Evolutionary conservation across 2,888 invertebrate species (phyloP), one percentile per base, ranked within the genome.

Genomic region (Zhengitettix transpicula): DNA sequence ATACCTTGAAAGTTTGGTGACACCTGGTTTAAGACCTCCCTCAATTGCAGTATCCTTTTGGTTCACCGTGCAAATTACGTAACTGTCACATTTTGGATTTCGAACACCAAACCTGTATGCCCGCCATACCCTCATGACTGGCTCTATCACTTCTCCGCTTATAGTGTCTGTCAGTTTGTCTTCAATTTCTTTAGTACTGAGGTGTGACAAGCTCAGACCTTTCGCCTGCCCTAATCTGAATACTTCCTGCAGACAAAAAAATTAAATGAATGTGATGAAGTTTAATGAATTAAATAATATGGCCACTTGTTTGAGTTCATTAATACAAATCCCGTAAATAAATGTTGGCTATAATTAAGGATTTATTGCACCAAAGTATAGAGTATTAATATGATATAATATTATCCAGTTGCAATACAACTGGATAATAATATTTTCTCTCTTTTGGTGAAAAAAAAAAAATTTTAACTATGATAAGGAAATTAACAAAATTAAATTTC

Each of bases 91-190:
- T 58, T 82, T 79, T 0, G 86, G 86, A 41, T 80, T 77, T 67
- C 79, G 78, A 1, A 79, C 74, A 0, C 84, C 81, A 74, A 85
- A 89, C 68, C 84, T 81, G 74, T 86, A 89, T 1, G 88, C 89
- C 57, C 90, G 75, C 76, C 88, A 87, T 14, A 89, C 86, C 71
- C 88, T 79, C n/a, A 89, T 78, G 40, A 89, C 79, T 0, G 89
- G 89, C 69, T 88, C 87, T 58, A 90, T 86, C 61, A 90, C 80
- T 73, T 90, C 89, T 68, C 89, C 74, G 72, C 90, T 90, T 57
- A 91, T 78, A 1, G 87, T 84, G 69, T 89, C 87, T 0, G 88
- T 86, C 62, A 91, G 71, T 67, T 84, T 81, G 70, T 85, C 84
- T 12, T 86, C 86, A 10, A 90, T 73, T 60, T 85, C 84, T 67